Evolutionary conservation across 2,797 vertebrate species (phyloP), one percentile per base, ranked within the genome.

Genomic region (Halcyon leucocephala): DNA sequence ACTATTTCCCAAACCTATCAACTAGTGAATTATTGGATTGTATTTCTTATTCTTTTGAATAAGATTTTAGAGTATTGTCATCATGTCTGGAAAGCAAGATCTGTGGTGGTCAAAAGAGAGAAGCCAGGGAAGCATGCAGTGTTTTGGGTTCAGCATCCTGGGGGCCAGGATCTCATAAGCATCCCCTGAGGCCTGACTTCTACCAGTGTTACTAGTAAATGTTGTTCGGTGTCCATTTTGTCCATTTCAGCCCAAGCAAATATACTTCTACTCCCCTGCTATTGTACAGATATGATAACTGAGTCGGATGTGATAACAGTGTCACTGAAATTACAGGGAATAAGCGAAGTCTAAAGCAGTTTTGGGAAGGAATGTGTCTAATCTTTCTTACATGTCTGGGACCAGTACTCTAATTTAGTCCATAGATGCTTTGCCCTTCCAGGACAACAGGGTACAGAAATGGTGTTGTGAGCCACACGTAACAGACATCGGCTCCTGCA

Each of bases 401-500:
- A 52, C 26, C 26, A 28, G 26, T 52, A 52, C 51, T 52, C 26
- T 52, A 17, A 28, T 52, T 52, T 52, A 52, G 51, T 48, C 33
- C n/a, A 33, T 79, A 67, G n/a, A 33, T 55, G 35, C 24, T 0
- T 0, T 66, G 14, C 26, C 24, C 22, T 61, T 24, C 42, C 28
- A 61, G 52, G 19, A 31, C 4, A 2, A 42, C 22, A 26, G 62
- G 29, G 60, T 49, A 52, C 44, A 65, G 54, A 39, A 83, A 35
- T 73, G 6, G 28, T 78, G 13, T 46, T 79, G 57, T 64, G 25
- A 70, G 51, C 37, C 82, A 46, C 20, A 1, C 22, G 24, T 61
- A 49, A 67, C 5, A 8, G 16, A 62, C 4, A 3, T 44, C 1
- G 1, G 54, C 26, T 80, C 29, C 44, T 0, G 0, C 0, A 1